phyloP scores from a whole-genome alignment of 2,113 vertebrate genomes.

The Gallinago jamesoni region DNA sequence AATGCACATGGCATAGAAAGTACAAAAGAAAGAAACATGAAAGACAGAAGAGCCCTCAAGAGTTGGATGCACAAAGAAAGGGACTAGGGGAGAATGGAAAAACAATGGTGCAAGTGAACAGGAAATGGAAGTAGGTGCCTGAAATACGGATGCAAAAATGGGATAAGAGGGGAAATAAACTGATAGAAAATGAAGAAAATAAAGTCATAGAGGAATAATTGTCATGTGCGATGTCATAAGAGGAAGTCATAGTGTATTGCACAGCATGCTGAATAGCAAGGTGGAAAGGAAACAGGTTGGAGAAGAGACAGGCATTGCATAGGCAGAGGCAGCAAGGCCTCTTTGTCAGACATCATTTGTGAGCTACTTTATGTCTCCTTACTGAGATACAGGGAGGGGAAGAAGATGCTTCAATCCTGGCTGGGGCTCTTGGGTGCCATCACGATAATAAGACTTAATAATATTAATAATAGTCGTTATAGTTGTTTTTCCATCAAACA shows the following conservation, averaged over 20 bases:
- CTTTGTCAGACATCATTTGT: neutral
- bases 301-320: neutral
- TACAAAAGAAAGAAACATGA: neutral
- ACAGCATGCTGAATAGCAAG: neutral
- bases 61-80: neutral
- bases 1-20: neutral
- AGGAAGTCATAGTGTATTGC: neutral
- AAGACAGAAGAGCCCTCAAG: neutral
- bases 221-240: neutral
- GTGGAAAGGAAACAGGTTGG: neutral
- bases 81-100: neutral
- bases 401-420: neutral
- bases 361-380: neutral
- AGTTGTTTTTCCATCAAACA: neutral
- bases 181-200: neutral
- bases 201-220: neutral
- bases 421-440: neutral
- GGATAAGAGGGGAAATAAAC: neutral
- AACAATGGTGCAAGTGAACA: neutral
- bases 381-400: neutral
- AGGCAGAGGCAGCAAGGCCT: neutral
- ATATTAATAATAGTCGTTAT: neutral
- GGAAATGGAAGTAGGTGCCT: neutral
- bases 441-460: neutral
- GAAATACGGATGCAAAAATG: neutral